Percentiles rank a stretch among this genome's conserved stretches.
phyloP scores from a whole-genome alignment of 2,888 invertebrate genomes.

The Scrobipalpa atriplicella region DNA sequence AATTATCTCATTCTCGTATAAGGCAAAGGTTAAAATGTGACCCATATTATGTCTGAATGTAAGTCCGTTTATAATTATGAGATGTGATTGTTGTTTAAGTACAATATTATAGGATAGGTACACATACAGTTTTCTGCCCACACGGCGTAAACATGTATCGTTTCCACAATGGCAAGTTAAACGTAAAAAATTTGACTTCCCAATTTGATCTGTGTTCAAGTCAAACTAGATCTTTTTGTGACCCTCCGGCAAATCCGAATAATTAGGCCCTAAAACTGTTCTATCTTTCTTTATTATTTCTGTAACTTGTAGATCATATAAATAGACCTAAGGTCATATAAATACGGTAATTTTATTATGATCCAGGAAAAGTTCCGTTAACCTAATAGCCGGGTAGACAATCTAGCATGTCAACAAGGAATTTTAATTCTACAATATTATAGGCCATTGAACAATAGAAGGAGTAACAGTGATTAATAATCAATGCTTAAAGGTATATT shows the following conservation, averaged over 20 bases:
- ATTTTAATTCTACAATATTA: conserved; percentile 22
- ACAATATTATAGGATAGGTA: too few species aligned
- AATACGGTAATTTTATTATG: not conserved
- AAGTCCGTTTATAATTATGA: not conserved
- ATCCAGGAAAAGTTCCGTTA: not conserved
- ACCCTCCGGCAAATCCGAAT: too few species aligned
- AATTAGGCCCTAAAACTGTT: too few species aligned
- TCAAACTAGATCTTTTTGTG: too few species aligned
- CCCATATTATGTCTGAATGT: not conserved
- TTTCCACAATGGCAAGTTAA: too few species aligned
- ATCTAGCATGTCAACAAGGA: conserved; percentile 22
- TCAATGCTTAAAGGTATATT: not conserved
- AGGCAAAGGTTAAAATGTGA: not conserved
- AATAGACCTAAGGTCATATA: too few species aligned
- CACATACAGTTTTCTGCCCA: too few species aligned
- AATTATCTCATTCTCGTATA: conserved; percentile 1
- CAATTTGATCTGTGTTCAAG: too few species aligned
- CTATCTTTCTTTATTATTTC: too few species aligned
- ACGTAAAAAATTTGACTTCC: too few species aligned
- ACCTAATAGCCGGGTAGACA: not conserved
- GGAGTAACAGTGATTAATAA: conserved; percentile 32
- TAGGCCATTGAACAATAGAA: conserved; percentile 15
- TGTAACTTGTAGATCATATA: too few species aligned
- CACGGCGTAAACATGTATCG: too few species aligned
- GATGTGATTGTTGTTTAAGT: not conserved